These are phyloP conservation scores for Cyclina sinensis DNA, from an alignment of 1,140 invertebrate genomes.

Conservation along the genomic window DNA sequence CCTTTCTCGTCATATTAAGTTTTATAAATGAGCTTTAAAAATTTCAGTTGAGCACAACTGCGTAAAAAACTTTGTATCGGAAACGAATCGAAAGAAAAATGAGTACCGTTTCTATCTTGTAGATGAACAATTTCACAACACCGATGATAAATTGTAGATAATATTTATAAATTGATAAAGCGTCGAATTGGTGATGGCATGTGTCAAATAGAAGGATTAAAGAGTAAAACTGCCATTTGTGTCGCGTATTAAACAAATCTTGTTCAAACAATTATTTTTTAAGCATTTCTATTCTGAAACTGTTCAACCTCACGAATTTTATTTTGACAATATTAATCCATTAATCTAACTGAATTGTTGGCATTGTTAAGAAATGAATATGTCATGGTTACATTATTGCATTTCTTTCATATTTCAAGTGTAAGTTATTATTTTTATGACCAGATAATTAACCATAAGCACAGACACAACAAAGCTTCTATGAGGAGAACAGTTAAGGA, in stretches of 20 bases:
- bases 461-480: no score
- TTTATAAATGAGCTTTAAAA: no score
- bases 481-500: no score
- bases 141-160: no score
- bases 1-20: no score
- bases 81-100: no score
- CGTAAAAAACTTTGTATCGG: no score
- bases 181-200: neutral
- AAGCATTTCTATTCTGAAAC: neutral
- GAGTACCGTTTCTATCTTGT: no score
- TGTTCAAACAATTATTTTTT: neutral
- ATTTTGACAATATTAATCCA: neutral
- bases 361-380: neutral
- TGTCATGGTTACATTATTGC: neutral
- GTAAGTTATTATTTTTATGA: neutral
- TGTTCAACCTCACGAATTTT: neutral
- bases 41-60: no score
- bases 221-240: neutral
- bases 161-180: no score
- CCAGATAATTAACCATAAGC: no score
- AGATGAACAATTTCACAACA: no score
- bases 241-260: neutral
- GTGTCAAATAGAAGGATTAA: neutral
- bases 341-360: neutral
- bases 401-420: neutral